These are phyloP conservation scores for Actinia tenebrosa DNA, from an alignment of 64 coral and sea anemone genomes.

Conservation along the genomic window DNA sequence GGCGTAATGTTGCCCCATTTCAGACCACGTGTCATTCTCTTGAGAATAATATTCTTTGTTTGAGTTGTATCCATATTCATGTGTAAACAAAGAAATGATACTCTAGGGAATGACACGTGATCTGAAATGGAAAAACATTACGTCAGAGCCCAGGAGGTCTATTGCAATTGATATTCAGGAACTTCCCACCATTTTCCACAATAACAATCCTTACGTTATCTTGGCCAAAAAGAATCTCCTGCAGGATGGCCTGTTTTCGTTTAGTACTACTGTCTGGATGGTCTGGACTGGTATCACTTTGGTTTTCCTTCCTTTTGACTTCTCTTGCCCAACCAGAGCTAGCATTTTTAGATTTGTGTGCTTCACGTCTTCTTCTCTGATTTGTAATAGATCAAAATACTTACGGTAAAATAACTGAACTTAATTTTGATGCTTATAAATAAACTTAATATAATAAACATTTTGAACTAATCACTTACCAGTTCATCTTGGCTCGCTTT, in stretches of 20 bases:
- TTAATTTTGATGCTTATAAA: background rate
- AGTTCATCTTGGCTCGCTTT: slow-evolving; percentile 49
- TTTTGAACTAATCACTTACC: slow-evolving; percentile 14
- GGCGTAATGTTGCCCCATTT: too few relatives aligned
- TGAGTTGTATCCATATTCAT: too few relatives aligned
- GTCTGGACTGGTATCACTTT: background rate
- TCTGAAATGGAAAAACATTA: too few relatives aligned
- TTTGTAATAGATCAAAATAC: background rate
- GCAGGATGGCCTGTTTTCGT: slow-evolving; percentile 72
- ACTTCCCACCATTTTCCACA: too few relatives aligned
- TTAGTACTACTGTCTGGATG: slow-evolving; percentile 43
- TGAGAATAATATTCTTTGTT: too few relatives aligned
- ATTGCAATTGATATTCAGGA: too few relatives aligned
- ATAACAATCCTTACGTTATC: slow-evolving; percentile 51
- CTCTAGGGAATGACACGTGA: too few relatives aligned
- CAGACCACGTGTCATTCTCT: too few relatives aligned
- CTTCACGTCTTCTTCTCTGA: slow-evolving; percentile 48
- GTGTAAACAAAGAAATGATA: too few relatives aligned
- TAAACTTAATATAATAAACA: too few relatives aligned
- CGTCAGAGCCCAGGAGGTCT: too few relatives aligned
- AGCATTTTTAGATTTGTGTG: slow-evolving; percentile 56
- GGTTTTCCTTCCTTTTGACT: background rate
- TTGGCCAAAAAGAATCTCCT: slow-evolving; percentile 84
- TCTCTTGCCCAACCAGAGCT: background rate
- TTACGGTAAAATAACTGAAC: too few relatives aligned